These are phyloP conservation scores for Nasonia longicornis DNA, from an alignment of 1,140 invertebrate genomes.

Conservation along the genomic window DNA sequence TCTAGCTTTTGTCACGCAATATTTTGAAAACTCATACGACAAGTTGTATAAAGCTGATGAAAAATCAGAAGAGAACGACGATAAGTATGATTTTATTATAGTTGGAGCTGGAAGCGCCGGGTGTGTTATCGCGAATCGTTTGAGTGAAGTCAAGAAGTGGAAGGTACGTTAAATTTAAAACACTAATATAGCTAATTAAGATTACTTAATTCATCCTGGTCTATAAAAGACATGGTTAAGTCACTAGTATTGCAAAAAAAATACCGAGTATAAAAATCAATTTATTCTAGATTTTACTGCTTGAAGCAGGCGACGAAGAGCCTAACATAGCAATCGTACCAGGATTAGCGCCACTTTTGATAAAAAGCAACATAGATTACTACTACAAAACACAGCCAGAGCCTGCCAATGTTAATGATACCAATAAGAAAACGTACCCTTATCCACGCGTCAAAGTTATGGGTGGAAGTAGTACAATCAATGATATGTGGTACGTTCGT, in stretches of 20 bases:
- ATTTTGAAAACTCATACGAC: neutral
- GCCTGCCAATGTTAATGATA: neutral
- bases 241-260: too few species aligned
- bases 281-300: constrained; percentile 5
- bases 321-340: neutral
- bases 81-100: constrained; percentile 1
- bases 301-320: constrained; percentile 33
- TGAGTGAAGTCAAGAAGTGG: constrained; percentile 10
- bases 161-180: neutral
- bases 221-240: too few species aligned
- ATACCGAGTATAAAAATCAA: too few species aligned
- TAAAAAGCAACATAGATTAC: neutral
- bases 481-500: neutral
- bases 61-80: neutral
- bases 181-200: too few species aligned
- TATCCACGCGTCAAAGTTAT: constrained; percentile 18
- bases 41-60: neutral
- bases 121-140: neutral
- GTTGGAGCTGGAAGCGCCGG: neutral
- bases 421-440: neutral
- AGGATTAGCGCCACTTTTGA: neutral
- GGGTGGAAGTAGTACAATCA: constrained; percentile 7
- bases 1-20: constrained; percentile 2
- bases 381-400: constrained; percentile 18
- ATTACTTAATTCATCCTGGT: too few species aligned